Evolutionary conservation across 2,888 invertebrate species (phyloP).

Genomic region (Dione juno): DNA sequence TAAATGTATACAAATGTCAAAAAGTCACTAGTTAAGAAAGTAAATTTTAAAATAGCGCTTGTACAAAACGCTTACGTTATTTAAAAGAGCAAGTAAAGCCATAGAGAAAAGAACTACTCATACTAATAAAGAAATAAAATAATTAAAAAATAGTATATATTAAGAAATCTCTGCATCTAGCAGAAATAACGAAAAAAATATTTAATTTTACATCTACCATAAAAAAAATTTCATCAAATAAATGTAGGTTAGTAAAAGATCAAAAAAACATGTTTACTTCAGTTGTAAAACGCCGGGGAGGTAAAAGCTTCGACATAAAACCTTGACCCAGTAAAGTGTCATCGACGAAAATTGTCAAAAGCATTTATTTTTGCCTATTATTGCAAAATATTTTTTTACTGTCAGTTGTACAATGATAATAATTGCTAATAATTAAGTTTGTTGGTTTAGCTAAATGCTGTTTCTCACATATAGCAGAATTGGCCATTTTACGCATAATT

Average conservation of each 20-base stretch:
- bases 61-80: too few species aligned
- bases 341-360: constrained; percentile 10
- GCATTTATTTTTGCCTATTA: constrained; percentile 12
- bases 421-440: not conserved
- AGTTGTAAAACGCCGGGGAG: constrained; percentile 12
- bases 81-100: too few species aligned
- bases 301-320: constrained; percentile 19
- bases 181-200: not conserved
- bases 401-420: not conserved
- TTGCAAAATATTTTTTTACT: not conserved
- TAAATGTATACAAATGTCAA: not conserved
- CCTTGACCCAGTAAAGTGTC: constrained; percentile 23
- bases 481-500: too few species aligned
- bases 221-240: not conserved
- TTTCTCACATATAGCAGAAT: too few species aligned
- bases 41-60: too few species aligned
- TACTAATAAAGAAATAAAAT: too few species aligned
- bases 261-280: constrained; percentile 20
- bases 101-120: too few species aligned
- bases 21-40: not conserved
- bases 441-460: too few species aligned
- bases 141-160: too few species aligned
- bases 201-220: not conserved
- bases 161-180: too few species aligned
- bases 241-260: constrained; percentile 14